Evolutionary conservation across 2,113 vertebrate genomes (phyloP).

Genomic region (Sinosuthora webbiana): DNA sequence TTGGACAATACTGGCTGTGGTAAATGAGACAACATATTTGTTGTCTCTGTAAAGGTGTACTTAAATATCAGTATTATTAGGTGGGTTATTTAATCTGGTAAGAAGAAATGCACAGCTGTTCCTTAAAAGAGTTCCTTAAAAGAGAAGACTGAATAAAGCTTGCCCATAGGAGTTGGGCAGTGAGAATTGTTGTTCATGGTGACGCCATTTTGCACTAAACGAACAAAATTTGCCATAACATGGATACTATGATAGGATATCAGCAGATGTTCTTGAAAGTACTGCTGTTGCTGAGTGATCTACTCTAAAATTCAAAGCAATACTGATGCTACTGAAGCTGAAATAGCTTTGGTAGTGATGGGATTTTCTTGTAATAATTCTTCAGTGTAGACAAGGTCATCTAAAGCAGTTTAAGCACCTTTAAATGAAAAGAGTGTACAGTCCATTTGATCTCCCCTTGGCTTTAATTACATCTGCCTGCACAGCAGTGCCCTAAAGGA

Average conservation of each 20-base stretch:
- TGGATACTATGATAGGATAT: neutral
- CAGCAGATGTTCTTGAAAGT: neutral
- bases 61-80: neutral
- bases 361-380: neutral
- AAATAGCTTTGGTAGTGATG: neutral
- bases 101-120: neutral
- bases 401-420: neutral
- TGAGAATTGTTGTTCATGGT: neutral
- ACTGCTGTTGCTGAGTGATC: neutral
- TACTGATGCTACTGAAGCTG: neutral
- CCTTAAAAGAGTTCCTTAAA: neutral
- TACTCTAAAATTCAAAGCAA: neutral
- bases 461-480: neutral
- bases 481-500: neutral
- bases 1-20: neutral
- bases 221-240: neutral
- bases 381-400: neutral
- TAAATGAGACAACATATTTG: neutral
- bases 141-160: neutral
- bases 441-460: neutral
- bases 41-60: neutral
- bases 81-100: neutral
- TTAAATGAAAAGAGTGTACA: neutral
- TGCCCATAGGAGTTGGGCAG: neutral
- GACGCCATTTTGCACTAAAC: neutral